Conservation (phyloP, 2,797 vertebrate genomes). For the Acestrorhynchus altus region DNA sequence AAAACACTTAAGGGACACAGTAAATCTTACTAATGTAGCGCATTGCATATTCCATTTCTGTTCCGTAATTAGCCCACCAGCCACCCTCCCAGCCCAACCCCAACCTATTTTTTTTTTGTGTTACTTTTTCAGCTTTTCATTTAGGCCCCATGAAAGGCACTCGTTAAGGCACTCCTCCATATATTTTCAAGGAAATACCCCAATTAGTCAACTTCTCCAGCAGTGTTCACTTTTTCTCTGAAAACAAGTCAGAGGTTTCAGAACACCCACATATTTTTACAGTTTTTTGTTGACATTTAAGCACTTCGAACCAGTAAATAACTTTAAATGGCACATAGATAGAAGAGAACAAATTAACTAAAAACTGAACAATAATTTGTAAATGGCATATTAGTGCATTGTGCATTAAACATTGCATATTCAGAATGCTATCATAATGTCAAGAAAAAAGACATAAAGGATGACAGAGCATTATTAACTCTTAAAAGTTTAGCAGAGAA, state of each 20-base stretch:
- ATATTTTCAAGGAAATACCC: neutral
- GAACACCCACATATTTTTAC: too few species aligned
- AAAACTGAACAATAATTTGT: too few species aligned
- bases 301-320: neutral
- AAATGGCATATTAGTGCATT: too few species aligned
- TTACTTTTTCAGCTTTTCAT: constrained; percentile 19
- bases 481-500: too few species aligned
- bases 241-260: too few species aligned
- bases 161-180: neutral
- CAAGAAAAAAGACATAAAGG: too few species aligned
- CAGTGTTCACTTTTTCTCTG: neutral
- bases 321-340: too few species aligned
- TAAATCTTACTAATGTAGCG: constrained; percentile 10
- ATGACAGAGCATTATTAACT: too few species aligned
- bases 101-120: neutral
- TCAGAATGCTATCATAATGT: too few species aligned
- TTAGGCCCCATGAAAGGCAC: neutral
- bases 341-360: too few species aligned
- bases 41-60: constrained; percentile 9
- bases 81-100: neutral
- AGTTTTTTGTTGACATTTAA: neutral
- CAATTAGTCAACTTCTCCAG: neutral
- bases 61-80: constrained; percentile 25
- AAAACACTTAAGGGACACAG: neutral
- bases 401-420: too few species aligned